phyloP scores from a whole-genome alignment of 2,113 vertebrate species.

The Seriola aureovittata region DNA sequence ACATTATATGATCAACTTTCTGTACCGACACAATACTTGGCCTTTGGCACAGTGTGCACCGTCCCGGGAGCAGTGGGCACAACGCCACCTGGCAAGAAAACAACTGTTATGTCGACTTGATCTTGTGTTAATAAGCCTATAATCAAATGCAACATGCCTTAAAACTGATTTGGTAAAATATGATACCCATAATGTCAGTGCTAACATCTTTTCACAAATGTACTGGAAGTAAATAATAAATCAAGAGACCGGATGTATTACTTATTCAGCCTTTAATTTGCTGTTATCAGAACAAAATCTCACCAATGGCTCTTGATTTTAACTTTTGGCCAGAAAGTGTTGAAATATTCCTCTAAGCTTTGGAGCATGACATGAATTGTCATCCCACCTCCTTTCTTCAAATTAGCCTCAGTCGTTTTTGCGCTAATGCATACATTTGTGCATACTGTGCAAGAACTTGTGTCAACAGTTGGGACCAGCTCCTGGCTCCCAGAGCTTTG shows the following conservation, averaged over 20 bases:
- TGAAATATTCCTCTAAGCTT: background rate
- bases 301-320: background rate
- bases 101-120: background rate
- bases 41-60: constrained; percentile 24
- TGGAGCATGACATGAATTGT: background rate
- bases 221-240: constrained; percentile 18
- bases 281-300: background rate
- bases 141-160: constrained; percentile 13
- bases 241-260: background rate
- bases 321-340: background rate
- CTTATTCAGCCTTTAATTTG: background rate
- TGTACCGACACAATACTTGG: constrained; percentile 33
- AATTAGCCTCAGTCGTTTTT: background rate
- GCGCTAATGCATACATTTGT: background rate
- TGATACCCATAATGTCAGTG: background rate
- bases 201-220: background rate
- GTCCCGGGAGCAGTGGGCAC: background rate
- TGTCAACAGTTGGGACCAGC: constrained; percentile 23
- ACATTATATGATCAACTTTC: constrained; percentile 28
- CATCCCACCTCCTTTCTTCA: background rate
- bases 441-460: background rate
- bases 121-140: constrained; percentile 17
- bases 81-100: constrained; percentile 15
- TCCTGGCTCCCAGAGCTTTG: background rate
- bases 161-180: constrained; percentile 9